A percentile compares a stretch with the other conserved stretches of the same genome.
Conservation (phyloP, 1,140 invertebrate species). For the Eriocheir sinensis region DNA sequence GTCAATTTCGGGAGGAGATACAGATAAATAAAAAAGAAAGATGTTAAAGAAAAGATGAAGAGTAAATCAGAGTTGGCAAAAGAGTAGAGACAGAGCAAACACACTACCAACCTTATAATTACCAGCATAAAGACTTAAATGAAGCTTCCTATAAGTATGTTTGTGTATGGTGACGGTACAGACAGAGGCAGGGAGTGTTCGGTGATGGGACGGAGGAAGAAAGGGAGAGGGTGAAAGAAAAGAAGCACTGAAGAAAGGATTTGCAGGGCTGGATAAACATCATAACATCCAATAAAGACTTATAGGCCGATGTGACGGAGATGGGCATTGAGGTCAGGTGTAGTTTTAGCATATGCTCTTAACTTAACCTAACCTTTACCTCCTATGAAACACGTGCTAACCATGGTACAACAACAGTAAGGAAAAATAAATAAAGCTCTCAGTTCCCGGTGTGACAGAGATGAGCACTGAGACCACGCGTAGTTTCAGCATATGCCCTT, state of each 20-base stretch:
- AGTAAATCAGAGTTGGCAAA: background rate
- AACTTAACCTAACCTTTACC: too few species aligned
- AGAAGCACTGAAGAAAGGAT: too few species aligned
- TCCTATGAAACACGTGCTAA: too few species aligned
- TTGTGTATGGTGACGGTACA: background rate
- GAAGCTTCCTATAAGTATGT: background rate
- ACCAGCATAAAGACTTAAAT: background rate
- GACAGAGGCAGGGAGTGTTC: background rate
- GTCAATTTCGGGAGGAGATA: too few species aligned
- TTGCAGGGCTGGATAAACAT: background rate
- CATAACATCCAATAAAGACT: background rate
- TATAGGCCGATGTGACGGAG: background rate
- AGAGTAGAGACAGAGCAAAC: background rate
- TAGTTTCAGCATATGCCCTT: too few species aligned
- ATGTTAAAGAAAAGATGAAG: background rate
- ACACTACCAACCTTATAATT: background rate
- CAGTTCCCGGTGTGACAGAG: too few species aligned
- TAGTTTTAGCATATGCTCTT: too few species aligned
- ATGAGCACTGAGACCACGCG: too few species aligned
- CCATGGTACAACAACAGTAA: too few species aligned
- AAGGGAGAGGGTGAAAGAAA: background rate
- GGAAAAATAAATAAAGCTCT: too few species aligned
- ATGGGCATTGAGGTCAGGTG: too few species aligned
- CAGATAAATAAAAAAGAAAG: too few species aligned
- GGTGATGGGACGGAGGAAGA: background rate